Percentiles rank a stretch among this genome's conserved stretches.
phyloP scores from a whole-genome alignment of 2,797 vertebrate species.

The Myotis vivesi region DNA sequence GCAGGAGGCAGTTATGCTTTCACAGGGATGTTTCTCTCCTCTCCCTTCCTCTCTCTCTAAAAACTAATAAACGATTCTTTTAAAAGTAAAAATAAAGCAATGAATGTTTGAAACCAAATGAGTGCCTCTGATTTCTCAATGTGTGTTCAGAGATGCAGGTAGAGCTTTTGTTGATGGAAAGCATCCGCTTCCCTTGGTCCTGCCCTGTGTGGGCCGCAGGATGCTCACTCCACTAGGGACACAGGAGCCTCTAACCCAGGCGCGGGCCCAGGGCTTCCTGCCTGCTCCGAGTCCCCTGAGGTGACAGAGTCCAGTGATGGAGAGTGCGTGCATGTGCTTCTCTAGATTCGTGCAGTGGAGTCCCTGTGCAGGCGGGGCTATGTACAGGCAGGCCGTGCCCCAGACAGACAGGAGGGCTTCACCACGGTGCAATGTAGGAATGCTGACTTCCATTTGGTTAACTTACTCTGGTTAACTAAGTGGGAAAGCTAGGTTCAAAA shows the following conservation, averaged over 20 bases:
- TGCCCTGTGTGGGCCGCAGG: neutral
- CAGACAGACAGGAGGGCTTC: neutral
- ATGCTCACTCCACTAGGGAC: neutral
- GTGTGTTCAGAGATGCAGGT: neutral
- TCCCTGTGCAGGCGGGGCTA: too few relatives aligned
- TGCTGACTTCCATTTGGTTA: neutral
- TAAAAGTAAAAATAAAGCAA: neutral
- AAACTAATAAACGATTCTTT: neutral
- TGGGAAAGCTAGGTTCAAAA: neutral
- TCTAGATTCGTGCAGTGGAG: neutral
- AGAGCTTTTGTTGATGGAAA: neutral
- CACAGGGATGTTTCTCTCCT: neutral
- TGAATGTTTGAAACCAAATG: neutral
- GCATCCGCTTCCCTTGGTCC: neutral
- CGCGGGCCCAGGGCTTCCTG: neutral
- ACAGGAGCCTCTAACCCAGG: rapidly evolving
- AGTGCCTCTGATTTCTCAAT: neutral
- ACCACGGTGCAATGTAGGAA: too few relatives aligned
- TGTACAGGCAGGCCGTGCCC: rapidly evolving
- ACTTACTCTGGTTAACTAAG: neutral
- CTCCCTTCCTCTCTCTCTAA: neutral
- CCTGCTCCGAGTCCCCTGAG: neutral
- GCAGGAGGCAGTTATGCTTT: neutral
- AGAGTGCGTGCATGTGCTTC: rapidly evolving
- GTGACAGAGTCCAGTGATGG: too few relatives aligned